Evolutionary conservation across 2,888 invertebrate genomes (phyloP), one percentile per base, ranked within the genome.

Genomic region (Neoscelio sp.): DNA sequence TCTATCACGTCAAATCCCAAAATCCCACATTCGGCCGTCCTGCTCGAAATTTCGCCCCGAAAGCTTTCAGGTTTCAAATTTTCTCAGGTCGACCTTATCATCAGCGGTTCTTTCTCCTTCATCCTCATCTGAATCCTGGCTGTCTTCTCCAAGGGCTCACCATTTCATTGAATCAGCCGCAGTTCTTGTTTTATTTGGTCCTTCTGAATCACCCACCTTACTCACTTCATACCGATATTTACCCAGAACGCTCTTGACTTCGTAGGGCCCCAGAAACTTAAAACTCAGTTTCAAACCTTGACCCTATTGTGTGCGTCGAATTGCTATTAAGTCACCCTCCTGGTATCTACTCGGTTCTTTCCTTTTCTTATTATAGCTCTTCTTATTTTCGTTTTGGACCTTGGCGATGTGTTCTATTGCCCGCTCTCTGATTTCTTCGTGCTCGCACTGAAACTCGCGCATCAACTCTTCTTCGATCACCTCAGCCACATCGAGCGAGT

Each of bases 221-320:
- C 30, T 8, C 2, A 30, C 30, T n/a, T 30, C 30, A 8, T 30
- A 30, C n/a, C 30, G 3, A 8, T 30, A 7, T n/a, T 30, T 30
- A 2, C 30, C 30, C 30, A 30, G 30, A n/a, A 30, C 30, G 2
- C n/a, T 30, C 7, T 7, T 30, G 8, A 40, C 40, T 15, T 13
- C 8, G 13, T 40, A 40, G 1, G 40, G 40, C 6, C 40, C 40
- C 12, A 40, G 15, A 17, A 40, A 40, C 6, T 13, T 40, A 3
- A 40, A 40, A 1, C 7, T 12, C 15, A 40, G 40, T 15, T 40
- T 40, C 40, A 40, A 15, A 2, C 40, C 38, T n/a, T 35, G 54
- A 10, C 54, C 54, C 12, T 40, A 23, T 13, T 58, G 40, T 4
- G 42, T 42, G 3, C 20, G 18, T 3, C 42, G 2, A 7, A 42